phyloP scores from a whole-genome alignment of 2,113 vertebrate species.

The Tragulus kanchil region DNA sequence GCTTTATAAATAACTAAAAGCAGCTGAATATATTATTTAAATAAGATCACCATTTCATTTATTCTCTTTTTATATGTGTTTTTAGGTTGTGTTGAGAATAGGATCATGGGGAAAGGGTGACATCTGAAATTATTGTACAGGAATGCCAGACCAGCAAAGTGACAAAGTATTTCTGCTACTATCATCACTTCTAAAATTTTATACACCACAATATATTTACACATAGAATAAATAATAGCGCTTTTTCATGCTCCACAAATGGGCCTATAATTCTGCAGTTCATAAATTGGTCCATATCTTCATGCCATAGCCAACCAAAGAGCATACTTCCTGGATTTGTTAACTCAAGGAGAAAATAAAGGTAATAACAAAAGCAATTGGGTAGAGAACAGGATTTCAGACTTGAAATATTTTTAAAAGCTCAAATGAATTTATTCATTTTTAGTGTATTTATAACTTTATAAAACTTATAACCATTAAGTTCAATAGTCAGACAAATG shows the following conservation, averaged over 20 bases:
- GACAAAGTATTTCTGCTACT: background rate
- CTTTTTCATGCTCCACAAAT: background rate
- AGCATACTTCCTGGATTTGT: background rate
- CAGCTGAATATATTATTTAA: background rate
- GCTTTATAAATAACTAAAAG: background rate
- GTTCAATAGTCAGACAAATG: background rate
- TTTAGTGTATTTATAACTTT: background rate
- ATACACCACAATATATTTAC: background rate
- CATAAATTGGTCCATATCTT: conserved; percentile 47
- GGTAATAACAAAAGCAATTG: background rate
- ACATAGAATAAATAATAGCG: conserved; percentile 5
- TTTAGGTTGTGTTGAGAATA: background rate
- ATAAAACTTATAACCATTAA: background rate
- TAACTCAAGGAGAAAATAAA: conserved; percentile 6
- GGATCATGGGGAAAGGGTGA: background rate
- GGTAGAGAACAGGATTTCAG: conserved; percentile 4
- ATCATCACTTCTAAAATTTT: background rate
- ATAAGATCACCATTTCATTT: background rate
- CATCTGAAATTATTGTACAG: background rate
- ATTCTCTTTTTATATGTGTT: background rate
- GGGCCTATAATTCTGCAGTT: background rate
- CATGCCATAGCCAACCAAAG: background rate
- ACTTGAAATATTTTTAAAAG: conserved; percentile 34
- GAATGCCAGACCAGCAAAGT: background rate
- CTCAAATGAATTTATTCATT: background rate